phyloP scores from a whole-genome alignment of 2,888 invertebrate species.

The Pecten maximus region DNA sequence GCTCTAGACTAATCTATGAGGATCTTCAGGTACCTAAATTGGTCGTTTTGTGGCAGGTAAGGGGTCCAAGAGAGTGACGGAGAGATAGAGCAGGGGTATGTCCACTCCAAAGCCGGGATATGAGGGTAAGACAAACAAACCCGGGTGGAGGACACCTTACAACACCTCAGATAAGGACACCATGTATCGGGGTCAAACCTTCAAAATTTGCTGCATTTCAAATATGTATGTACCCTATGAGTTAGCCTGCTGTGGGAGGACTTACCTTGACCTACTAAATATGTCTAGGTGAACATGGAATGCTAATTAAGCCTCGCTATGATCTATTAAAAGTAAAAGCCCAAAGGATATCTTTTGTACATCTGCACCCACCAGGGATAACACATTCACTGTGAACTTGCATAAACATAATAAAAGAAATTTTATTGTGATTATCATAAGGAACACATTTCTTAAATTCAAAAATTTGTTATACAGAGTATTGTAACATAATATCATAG shows the following conservation, averaged over 20 bases:
- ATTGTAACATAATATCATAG: too few relatives aligned
- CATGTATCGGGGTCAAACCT: neutral
- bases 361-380: neutral
- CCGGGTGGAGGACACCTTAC: neutral
- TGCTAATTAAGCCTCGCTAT: neutral
- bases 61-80: constrained; percentile 12
- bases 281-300: neutral
- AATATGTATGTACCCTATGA: neutral
- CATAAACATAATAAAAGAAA: neutral
- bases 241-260: neutral
- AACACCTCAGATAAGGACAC: neutral
- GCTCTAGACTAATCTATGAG: neutral
- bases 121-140: constrained; percentile 14
- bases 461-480: too few relatives aligned
- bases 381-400: neutral
- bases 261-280: constrained; percentile 4
- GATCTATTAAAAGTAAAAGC: neutral
- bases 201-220: neutral
- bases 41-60: constrained; percentile 12
- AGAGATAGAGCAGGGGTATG: neutral
- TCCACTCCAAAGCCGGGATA: neutral
- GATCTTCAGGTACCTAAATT: constrained; percentile 30
- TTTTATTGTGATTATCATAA: too few relatives aligned
- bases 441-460: too few relatives aligned
- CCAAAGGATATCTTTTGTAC: neutral